A percentile compares a stretch with the other conserved stretches of the same genome.
Evolutionary conservation across 2,888 invertebrate genomes (phyloP).

Genomic region (Clivina fossor): DNA sequence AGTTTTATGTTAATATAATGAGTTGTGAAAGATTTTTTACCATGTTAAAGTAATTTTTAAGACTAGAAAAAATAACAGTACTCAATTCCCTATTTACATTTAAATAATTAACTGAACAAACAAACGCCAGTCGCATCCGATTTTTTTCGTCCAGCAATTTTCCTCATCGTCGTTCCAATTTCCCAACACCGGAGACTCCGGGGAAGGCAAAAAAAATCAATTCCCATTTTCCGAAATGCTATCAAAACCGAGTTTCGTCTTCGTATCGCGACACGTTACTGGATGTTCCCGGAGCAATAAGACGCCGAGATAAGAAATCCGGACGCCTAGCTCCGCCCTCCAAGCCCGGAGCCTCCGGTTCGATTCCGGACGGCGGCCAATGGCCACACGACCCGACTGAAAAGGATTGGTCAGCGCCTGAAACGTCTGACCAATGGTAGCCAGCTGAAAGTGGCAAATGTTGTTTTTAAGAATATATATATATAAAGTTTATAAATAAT

Average conservation of each 20-base stretch:
- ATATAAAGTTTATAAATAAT: constrained; percentile 33
- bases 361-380: constrained; percentile 48
- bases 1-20: no score
- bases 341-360: constrained; percentile 46
- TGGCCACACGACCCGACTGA: constrained; percentile 47
- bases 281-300: constrained; percentile 38
- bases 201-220: constrained; percentile 17
- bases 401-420: constrained; percentile 50
- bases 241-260: constrained; percentile 12
- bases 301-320: constrained; percentile 52
- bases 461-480: constrained; percentile 31
- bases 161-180: no score
- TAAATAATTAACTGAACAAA: no score
- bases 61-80: no score
- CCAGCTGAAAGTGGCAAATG: constrained; percentile 9
- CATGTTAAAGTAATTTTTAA: no score
- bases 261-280: constrained; percentile 19
- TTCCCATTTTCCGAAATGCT: constrained; percentile 10
- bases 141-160: no score
- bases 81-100: no score
- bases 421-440: constrained; percentile 16
- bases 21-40: no score
- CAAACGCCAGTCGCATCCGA: no score
- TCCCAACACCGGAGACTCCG: no score
- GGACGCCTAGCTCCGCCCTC: constrained; percentile 47